Base-by-base conservation (phyloP, 1,140 invertebrate species). In the Drosophila azteca region DNA sequence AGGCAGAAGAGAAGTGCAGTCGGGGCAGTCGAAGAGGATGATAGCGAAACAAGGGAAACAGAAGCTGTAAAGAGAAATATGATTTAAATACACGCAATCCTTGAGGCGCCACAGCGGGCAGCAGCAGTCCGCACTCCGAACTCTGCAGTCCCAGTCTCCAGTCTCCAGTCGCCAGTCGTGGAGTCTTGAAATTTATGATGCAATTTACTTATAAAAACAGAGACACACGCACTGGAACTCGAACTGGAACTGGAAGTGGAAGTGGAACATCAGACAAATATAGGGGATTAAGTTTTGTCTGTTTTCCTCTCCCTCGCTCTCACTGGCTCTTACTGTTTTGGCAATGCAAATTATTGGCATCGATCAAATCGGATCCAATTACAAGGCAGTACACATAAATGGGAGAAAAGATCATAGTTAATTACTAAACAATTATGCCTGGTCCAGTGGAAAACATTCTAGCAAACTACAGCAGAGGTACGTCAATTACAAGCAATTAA, bases 61-160 rank as follows among this genome's bases (percentile, higher is more conserved):
- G 79, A 77, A 81, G 78, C 79, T 81, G 74, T 54, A 63, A 68
- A 76, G 57, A 50, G 72, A 77, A 43, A 66, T 76, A 80, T 80
- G 77, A 80, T 80, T 80, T 80, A 80, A 76, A 76, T 72, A 80
- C 78, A 80, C 79, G 79, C 79, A 73, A 77, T 81, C 63, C 79
- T 81, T 22, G 55, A 68, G 78, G 78, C 78, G 78, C 78, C 78
- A 77, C 63, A 62, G 59, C 77, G 48, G 64, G 52, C 58, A 31
- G 44, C 35, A 20, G 17, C 17, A 26, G 22, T 52, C 24, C 24
- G 24, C 24, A 26, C 24, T 26, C 24, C 26, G 45, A 1, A 26
- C 24, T 26, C 24, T 5, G 17, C 57, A 63, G 35, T 35, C 26
- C 13, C 7, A 50, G 35, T 13, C 11, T 35, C 9, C 31, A 39